Percentiles rank a stretch among this genome's conserved stretches.
Evolutionary conservation across 2,797 vertebrate genomes (phyloP).

Genomic region (Coregonus ussuriensis): DNA sequence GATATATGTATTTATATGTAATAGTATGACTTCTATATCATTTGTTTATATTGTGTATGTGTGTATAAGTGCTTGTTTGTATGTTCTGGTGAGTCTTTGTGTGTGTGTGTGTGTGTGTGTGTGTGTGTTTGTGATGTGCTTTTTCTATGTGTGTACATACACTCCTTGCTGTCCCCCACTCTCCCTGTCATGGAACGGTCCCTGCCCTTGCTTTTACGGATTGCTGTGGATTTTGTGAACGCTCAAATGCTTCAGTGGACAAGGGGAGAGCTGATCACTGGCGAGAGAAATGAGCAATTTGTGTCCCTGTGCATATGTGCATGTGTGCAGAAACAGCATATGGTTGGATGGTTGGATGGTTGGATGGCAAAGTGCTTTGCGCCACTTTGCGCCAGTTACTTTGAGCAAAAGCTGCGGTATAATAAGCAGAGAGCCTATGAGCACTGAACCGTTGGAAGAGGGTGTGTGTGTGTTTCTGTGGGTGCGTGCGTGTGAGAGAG

Average conservation of each 20-base stretch:
- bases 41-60: too few relatives aligned
- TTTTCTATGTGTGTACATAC: too few relatives aligned
- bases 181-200: too few relatives aligned
- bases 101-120: too few relatives aligned
- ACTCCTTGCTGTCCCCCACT: too few relatives aligned
- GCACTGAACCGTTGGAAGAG: constrained; percentile 35
- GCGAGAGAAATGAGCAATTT: constrained; percentile 48
- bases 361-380: constrained; percentile 48
- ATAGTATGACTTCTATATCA: too few relatives aligned
- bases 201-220: too few relatives aligned
- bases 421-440: constrained; percentile 52
- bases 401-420: constrained; percentile 52
- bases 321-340: constrained; percentile 46
- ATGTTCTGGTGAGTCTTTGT: too few relatives aligned
- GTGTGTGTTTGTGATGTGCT: too few relatives aligned
- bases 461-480: constrained; percentile 21
- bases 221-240: constrained; percentile 44
- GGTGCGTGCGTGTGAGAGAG: constrained; percentile 17
- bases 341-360: constrained; percentile 52
- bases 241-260: constrained; percentile 39
- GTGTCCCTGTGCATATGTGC: constrained; percentile 33
- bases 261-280: constrained; percentile 29
- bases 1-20: too few relatives aligned
- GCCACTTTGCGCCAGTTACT: constrained; percentile 32
- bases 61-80: too few relatives aligned